Percentiles rank a stretch among this genome's conserved stretches.
Conservation (phyloP, 2,888 invertebrate genomes). For the Ferdinandea cuprea region DNA sequence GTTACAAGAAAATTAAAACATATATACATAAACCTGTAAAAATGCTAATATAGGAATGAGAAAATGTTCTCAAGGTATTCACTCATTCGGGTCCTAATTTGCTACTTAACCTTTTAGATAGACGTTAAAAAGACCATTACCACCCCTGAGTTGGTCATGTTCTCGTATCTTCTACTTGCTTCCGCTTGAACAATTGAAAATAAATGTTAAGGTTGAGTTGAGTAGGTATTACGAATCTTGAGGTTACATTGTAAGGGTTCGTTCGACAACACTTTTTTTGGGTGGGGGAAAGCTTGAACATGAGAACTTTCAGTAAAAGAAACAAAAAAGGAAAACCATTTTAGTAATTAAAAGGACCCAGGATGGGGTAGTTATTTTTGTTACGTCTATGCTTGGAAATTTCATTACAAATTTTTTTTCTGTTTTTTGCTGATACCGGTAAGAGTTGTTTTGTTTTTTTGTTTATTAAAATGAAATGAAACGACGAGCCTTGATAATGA, state of each 20-base stretch:
- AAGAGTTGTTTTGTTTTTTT: neutral
- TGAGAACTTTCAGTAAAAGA: slow-evolving; percentile 28
- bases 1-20: too few relatives aligned
- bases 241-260: slow-evolving; percentile 47
- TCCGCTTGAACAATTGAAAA: slow-evolving; percentile 61
- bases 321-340: slow-evolving; percentile 45
- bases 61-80: slow-evolving; percentile 23
- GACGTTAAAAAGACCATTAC: slow-evolving; percentile 36
- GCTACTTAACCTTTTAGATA: slow-evolving; percentile 42
- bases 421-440: neutral
- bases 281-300: neutral
- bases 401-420: slow-evolving; percentile 46
- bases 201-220: slow-evolving; percentile 32
- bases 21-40: slow-evolving; percentile 3
- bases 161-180: slow-evolving; percentile 4
- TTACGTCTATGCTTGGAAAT: slow-evolving; percentile 48
- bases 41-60: neutral
- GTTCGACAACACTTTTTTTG: neutral
- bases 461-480: slow-evolving; percentile 24
- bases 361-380: slow-evolving; percentile 57
- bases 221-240: slow-evolving; percentile 55
- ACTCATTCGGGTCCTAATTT: slow-evolving; percentile 36
- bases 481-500: slow-evolving; percentile 65
- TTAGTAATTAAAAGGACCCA: slow-evolving; percentile 67
- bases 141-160: neutral